A percentile compares a stretch with the other conserved stretches of the same genome.
Conservation (phyloP, 2,888 invertebrate species). For the Meghimatium bilineatum region DNA sequence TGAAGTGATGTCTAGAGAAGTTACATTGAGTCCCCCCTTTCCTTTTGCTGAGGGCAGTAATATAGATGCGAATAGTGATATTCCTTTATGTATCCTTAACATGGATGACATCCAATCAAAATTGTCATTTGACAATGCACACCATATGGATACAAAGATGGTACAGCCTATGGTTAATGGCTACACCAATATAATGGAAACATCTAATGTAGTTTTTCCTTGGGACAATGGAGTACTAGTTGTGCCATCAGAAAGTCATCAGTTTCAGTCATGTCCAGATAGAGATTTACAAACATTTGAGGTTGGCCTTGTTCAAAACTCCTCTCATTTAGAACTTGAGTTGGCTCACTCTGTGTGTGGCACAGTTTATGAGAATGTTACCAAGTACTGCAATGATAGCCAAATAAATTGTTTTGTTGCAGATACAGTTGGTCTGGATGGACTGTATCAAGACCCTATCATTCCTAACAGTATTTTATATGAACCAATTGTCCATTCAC, state of each 20-base stretch:
- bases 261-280: not conserved
- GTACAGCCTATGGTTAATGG: not conserved
- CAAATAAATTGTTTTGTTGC: not conserved
- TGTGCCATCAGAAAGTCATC: not conserved
- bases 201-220: not conserved
- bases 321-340: not conserved
- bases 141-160: not conserved
- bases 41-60: not conserved
- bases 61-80: not conserved
- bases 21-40: not conserved
- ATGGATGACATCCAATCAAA: conserved; percentile 41
- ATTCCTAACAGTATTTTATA: not conserved
- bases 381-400: not conserved
- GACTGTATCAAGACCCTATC: not conserved
- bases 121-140: not conserved
- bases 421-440: not conserved
- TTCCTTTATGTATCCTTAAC: conserved; percentile 39
- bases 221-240: not conserved
- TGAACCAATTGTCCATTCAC: not conserved
- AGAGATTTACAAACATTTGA: not conserved
- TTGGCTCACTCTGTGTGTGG: not conserved
- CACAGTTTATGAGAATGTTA: not conserved
- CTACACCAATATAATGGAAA: not conserved
- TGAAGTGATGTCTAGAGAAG: not conserved
- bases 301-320: not conserved